Evolutionary conservation across 2,797 vertebrate genomes (phyloP).

Genomic region (Eulemur mongoz): DNA sequence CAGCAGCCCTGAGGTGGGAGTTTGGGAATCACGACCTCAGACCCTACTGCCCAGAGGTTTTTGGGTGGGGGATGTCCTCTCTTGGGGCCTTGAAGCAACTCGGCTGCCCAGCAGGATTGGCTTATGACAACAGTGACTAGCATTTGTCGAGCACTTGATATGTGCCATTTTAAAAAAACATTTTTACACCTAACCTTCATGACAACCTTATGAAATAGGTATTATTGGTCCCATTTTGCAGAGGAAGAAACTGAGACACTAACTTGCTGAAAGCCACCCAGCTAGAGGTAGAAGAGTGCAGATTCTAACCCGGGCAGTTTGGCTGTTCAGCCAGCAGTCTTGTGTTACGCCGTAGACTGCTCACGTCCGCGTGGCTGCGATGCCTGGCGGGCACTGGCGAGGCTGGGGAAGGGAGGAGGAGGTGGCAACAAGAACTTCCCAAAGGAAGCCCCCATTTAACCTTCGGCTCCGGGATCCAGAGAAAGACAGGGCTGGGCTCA

Average conservation of each 20-base stretch:
- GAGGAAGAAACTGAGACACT: background rate
- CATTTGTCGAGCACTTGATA: background rate
- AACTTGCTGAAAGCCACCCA: background rate
- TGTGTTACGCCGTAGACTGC: rapidly evolving
- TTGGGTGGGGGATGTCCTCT: background rate
- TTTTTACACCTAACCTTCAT: background rate
- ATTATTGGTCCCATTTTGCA: background rate
- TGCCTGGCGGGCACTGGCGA: background rate
- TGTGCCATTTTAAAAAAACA: background rate
- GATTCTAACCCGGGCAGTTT: background rate
- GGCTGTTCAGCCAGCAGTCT: background rate
- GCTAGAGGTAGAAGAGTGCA: background rate
- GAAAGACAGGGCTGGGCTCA: background rate
- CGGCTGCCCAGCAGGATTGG: background rate
- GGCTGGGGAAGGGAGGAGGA: background rate
- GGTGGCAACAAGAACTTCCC: background rate
- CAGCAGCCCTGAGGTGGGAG: background rate
- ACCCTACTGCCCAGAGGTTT: background rate
- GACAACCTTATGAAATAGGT: background rate
- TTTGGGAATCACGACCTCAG: background rate
- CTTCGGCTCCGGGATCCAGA: background rate
- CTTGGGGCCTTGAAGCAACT: background rate
- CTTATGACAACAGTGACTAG: background rate
- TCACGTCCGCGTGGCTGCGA: background rate
- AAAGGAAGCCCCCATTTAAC: background rate